Conservation (phyloP, 2,113 vertebrate species). For the Pavo muticus region DNA sequence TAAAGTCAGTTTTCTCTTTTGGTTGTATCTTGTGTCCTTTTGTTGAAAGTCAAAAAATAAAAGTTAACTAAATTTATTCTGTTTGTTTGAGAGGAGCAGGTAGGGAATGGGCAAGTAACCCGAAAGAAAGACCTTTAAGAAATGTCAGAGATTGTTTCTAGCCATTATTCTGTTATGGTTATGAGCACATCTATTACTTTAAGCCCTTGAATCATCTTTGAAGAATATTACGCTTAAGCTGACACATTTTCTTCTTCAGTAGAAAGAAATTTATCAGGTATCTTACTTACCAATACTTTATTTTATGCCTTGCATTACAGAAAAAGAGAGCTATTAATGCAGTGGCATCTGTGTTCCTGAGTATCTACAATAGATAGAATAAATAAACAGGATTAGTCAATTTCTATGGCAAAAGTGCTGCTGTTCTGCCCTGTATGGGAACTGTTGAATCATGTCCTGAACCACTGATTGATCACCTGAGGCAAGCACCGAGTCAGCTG, state of each 20-base stretch:
- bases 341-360: neutral
- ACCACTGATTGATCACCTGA: too few species aligned
- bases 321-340: neutral
- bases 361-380: neutral
- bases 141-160: neutral
- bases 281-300: neutral
- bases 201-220: neutral
- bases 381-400: neutral
- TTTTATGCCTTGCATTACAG: neutral
- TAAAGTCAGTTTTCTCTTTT: neutral
- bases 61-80: neutral
- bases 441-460: too few species aligned
- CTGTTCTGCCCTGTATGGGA: neutral
- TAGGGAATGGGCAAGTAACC: neutral
- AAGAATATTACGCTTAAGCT: neutral
- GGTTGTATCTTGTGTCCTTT: neutral
- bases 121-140: neutral
- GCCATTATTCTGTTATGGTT: neutral
- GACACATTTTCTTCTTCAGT: neutral
- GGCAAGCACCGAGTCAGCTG: too few species aligned
- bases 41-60: neutral
- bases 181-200: neutral
- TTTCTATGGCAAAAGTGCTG: neutral
- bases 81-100: neutral
- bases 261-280: neutral